Conservation (phyloP, 2,797 vertebrate species). For the Rhynchonycteris naso region DNA sequence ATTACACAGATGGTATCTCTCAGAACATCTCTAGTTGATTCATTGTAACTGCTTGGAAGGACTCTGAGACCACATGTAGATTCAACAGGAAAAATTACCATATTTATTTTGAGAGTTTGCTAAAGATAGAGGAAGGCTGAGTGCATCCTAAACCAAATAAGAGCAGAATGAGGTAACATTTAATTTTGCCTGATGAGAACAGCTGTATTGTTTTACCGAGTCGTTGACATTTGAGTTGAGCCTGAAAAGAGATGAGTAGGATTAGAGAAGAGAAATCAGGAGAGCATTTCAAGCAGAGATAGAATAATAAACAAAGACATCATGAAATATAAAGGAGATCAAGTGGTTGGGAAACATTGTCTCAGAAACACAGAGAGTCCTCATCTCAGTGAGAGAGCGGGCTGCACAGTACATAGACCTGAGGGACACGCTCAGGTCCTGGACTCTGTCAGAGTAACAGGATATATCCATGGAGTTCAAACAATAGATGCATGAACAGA, state of each 20-base stretch:
- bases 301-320: constrained; percentile 30
- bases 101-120: neutral
- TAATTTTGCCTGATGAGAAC: neutral
- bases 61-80: neutral
- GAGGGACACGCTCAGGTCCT: neutral
- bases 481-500: neutral
- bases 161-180: neutral
- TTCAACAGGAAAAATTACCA: neutral
- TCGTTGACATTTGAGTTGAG: constrained; percentile 37
- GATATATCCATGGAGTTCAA: neutral
- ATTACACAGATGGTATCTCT: neutral
- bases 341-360: neutral
- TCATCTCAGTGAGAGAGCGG: neutral
- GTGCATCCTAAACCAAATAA: neutral
- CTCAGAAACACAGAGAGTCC: neutral
- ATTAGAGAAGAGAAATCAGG: constrained; percentile 23
- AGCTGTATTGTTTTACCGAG: neutral
- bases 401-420: neutral
- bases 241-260: neutral
- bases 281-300: constrained; percentile 19
- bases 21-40: constrained; percentile 8
- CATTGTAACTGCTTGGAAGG: neutral
- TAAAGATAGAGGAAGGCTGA: neutral
- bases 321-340: neutral
- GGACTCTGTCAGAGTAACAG: neutral